phyloP scores from a whole-genome alignment of 2,888 invertebrate species.

The Acanthosepion esculentum region DNA sequence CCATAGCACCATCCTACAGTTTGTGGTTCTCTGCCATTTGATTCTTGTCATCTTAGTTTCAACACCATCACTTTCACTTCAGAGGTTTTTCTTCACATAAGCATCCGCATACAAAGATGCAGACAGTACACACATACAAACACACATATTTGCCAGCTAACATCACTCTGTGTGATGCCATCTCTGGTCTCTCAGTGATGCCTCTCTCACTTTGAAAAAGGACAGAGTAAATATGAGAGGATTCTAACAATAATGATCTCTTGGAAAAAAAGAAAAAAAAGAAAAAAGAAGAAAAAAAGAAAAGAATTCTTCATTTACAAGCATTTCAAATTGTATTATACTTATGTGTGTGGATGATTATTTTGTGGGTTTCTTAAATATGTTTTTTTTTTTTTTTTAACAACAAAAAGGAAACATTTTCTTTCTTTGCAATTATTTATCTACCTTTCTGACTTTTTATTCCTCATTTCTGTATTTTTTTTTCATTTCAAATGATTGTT shows the following conservation, averaged over 20 bases:
- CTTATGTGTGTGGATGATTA: background rate
- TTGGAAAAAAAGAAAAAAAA: background rate
- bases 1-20: background rate
- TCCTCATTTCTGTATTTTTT: background rate
- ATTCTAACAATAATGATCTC: constrained; percentile 25
- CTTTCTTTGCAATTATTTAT: constrained; percentile 4
- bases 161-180: constrained; percentile 49
- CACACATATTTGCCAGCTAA: constrained; percentile 41
- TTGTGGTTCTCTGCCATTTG: background rate
- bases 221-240: background rate
- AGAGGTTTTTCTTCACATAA: background rate
- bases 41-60: background rate
- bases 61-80: constrained; percentile 8
- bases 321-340: constrained; percentile 18
- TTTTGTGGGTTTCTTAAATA: background rate
- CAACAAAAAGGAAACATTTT: background rate
- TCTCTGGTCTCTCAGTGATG: constrained; percentile 23
- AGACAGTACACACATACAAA: background rate
- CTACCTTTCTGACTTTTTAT: background rate
- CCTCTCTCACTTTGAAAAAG: background rate
- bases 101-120: background rate
- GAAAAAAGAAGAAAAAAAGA: background rate
- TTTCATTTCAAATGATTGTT: background rate
- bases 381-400: background rate
- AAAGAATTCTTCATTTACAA: background rate